Base-by-base conservation (phyloP, 1,140 invertebrate species). In the Solenopsis fugax region DNA sequence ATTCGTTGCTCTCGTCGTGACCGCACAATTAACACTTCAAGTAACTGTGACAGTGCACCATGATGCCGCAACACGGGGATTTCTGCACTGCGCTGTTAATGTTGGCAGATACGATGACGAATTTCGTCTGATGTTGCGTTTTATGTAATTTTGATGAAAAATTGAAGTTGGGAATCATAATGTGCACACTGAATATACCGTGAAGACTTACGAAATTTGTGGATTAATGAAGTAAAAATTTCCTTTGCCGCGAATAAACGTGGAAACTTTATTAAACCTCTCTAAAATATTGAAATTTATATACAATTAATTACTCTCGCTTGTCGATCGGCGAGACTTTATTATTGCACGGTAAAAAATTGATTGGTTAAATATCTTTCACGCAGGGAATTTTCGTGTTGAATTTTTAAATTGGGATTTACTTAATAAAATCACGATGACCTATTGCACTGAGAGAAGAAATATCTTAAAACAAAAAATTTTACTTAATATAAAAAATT, bases 1-100 rank as follows among this genome's bases (percentile, higher is more conserved):
- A 82, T 82, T 48, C 69, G 80, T 34, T 29, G 24, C 37, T 73
- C 41, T 12, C 56, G 41, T 73, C 52, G 80, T 62, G 80, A 60
- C n/a, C 71, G 69, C 54, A 54, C 80, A 72, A 60, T 84, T 84
- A 75, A 50, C 41, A 24, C 41, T 29, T 45, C 16, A 41, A 54
- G 18, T 10, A 45, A 45, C 29, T 37, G 60, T 9, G 41, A 65
- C 78, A 41, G 76, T 21, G 60, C 12, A 69, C 41, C 34, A 37
- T n/a, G 50, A 56, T 81, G 78, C 65, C 34, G 65, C 48, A 81
- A 72, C 9, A 34, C 50, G 41, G 9, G 18, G 29, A 72, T 34
- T 72, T 82, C 52, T 58, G 52, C 52, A 13, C 37, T 24, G 13
- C 16, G 13, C n/a, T 24, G 29, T 72, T 82, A 52, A 52, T 37